A percentile compares a stretch with the other conserved stretches of the same genome.
These are phyloP conservation scores for Pomatostomus ruficeps DNA, from an alignment of 2,113 vertebrate species.

Conservation along the genomic window DNA sequence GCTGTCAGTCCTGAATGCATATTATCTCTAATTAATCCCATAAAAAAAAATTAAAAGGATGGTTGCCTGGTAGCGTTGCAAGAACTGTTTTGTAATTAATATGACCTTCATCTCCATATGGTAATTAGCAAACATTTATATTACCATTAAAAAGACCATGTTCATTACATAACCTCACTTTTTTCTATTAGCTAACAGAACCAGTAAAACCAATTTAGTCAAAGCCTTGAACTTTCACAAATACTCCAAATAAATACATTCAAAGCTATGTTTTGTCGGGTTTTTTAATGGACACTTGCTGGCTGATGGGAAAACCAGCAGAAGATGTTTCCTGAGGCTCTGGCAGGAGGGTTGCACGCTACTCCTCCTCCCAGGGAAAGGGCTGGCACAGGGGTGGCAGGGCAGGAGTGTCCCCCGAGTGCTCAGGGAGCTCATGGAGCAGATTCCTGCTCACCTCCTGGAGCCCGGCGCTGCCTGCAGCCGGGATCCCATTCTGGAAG, in stretches of 20 bases:
- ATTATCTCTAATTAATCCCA: conserved; percentile 58
- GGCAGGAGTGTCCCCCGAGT: accelerated
- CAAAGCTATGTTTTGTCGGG: not conserved
- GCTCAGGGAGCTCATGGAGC: not conserved
- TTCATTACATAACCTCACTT: not conserved
- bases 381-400: accelerated
- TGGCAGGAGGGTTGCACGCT: accelerated
- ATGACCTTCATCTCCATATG: conserved; percentile 58
- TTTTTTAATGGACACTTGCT: not conserved
- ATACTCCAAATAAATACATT: not conserved
- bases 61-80: conserved; percentile 11
- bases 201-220: not conserved
- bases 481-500: accelerated
- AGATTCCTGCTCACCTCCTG: accelerated
- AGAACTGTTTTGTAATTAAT: conserved; percentile 53
- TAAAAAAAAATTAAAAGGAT: conserved; percentile 37
- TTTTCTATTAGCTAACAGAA: not conserved
- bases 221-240: not conserved
- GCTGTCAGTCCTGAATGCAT: conserved; percentile 34
- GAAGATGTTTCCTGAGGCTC: not conserved
- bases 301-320: not conserved
- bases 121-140: conserved; percentile 66
- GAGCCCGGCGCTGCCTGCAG: accelerated
- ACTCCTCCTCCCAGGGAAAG: not conserved
- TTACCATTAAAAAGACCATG: conserved; percentile 18